Evolutionary conservation across 2,113 vertebrate species (phyloP).

Genomic region (Campylomormyrus tamandua): DNA sequence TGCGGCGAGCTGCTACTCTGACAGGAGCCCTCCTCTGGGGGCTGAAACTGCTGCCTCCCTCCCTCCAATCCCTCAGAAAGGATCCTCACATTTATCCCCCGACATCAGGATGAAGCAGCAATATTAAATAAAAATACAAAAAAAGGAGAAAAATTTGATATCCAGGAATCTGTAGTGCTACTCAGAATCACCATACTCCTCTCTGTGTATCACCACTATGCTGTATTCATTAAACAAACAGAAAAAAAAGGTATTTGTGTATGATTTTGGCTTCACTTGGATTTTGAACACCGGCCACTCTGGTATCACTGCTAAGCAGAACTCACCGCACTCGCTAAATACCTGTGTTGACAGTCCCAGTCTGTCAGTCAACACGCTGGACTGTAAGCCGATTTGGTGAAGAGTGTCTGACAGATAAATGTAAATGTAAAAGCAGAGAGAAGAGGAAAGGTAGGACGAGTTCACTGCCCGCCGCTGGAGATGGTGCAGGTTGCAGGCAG

Average conservation of each 20-base stretch:
- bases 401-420: not conserved
- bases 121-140: not conserved
- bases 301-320: not conserved
- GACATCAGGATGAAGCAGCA: not conserved
- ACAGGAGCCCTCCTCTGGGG: not conserved
- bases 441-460: not conserved
- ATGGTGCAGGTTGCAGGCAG: not conserved
- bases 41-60: not conserved
- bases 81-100: not conserved
- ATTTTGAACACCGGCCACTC: not conserved
- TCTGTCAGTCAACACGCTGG: not conserved
- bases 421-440: not conserved
- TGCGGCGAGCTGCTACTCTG: not conserved
- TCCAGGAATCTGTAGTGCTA: not conserved
- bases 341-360: not conserved
- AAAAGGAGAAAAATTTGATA: not conserved
- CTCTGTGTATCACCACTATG: not conserved
- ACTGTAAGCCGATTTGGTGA: not conserved
- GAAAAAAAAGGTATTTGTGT: not conserved
- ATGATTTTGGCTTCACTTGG: not conserved
- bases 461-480: not conserved
- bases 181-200: not conserved
- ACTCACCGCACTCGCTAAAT: not conserved
- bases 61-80: not conserved
- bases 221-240: not conserved